Conservation (phyloP, 2,113 vertebrate genomes). For the Archocentrus centrarchus region DNA sequence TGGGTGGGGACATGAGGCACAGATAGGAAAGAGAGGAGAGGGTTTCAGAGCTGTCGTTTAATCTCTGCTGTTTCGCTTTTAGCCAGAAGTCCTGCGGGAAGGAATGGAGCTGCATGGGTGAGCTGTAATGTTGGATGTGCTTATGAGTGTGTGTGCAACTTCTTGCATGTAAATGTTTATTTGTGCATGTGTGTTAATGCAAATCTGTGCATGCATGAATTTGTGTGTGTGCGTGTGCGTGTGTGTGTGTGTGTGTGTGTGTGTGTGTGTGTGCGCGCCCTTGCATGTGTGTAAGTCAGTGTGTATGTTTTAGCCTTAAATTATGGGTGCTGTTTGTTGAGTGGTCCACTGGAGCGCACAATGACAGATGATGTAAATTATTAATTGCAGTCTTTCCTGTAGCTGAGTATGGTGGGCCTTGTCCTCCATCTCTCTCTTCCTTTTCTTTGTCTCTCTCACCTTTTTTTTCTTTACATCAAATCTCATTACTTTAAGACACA, state of each 20-base stretch:
- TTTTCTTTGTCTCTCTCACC: slow-evolving; percentile 54
- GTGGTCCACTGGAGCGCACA: slow-evolving; percentile 83
- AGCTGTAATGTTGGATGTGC: neutral
- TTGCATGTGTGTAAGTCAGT: slow-evolving; percentile 6
- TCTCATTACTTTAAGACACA: slow-evolving; percentile 5
- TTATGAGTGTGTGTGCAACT: slow-evolving; percentile 18
- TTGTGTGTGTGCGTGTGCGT: neutral
- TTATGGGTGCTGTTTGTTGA: slow-evolving; percentile 84
- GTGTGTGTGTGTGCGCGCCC: slow-evolving; percentile 31
- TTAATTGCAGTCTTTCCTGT: slow-evolving; percentile 84
- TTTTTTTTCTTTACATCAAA: slow-evolving; percentile 14
- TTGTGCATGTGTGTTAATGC: slow-evolving; percentile 20
- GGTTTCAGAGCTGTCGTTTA: slow-evolving; percentile 16
- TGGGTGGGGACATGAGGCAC: slow-evolving; percentile 26
- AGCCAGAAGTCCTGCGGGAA: slow-evolving; percentile 26
- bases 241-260: slow-evolving; percentile 2
- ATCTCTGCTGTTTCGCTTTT: slow-evolving; percentile 39
- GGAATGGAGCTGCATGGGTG: neutral
- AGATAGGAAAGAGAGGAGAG: neutral
- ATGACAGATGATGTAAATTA: slow-evolving; percentile 87
- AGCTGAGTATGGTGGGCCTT: slow-evolving; percentile 79
- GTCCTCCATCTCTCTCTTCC: slow-evolving; percentile 69
- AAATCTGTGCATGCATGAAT: neutral
- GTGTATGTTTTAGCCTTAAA: slow-evolving; percentile 81
- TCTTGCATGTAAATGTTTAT: slow-evolving; percentile 19